Percentiles rank a stretch among this genome's conserved stretches.
Conservation (phyloP, 2,113 vertebrate species). For the Heliornis fulica region DNA sequence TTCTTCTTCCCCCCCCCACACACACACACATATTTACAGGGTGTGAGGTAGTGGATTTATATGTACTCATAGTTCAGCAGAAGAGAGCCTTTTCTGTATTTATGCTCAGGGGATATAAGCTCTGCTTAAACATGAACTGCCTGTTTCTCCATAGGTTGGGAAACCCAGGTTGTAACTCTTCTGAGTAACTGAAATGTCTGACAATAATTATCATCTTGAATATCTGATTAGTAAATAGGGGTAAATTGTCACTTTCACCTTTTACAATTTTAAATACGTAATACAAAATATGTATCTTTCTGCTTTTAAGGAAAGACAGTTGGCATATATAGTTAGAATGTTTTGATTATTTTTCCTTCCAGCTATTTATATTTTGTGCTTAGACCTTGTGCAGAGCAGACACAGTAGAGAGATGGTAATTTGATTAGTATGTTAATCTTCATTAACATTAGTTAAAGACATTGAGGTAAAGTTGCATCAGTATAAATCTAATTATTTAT, state of each 20-base stretch:
- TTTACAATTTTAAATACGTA: not conserved
- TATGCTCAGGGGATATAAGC: not conserved
- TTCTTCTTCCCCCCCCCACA: too few relatives aligned
- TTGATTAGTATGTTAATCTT: not conserved
- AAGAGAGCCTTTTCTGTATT: not conserved
- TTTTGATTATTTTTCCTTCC: not conserved
- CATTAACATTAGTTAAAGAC: not conserved
- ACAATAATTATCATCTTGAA: too few relatives aligned
- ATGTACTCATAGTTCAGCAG: not conserved
- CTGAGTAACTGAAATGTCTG: too few relatives aligned
- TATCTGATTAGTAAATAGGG: accelerated
- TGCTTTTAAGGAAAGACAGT: not conserved
- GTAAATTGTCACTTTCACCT: not conserved
- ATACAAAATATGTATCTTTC: not conserved
- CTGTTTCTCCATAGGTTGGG: accelerated
- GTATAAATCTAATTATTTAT: not conserved
- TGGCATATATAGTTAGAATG: not conserved
- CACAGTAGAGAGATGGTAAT: not conserved
- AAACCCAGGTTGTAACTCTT: not conserved
- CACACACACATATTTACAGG: not conserved
- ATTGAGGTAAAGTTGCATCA: not conserved
- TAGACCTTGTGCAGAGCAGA: not conserved
- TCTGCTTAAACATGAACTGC: not conserved
- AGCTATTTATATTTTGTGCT: not conserved
- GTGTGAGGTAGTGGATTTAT: not conserved